Conservation (phyloP, 2,113 vertebrate genomes). For the Chloebia gouldiae region DNA sequence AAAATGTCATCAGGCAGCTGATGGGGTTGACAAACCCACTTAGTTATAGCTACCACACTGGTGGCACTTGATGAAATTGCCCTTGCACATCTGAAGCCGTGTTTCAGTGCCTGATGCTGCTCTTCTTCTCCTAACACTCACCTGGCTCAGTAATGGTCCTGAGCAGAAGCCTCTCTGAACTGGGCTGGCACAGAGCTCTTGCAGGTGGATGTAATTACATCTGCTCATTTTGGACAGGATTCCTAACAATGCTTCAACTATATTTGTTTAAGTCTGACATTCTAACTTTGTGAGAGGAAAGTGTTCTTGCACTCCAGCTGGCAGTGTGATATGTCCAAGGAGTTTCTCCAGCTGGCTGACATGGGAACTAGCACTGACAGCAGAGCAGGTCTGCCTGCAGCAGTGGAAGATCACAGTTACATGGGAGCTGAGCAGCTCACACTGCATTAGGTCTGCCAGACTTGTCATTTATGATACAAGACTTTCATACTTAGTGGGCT, state of each 20-base stretch:
- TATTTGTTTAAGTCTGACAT: background rate
- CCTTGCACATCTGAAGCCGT: background rate
- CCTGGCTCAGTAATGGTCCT: background rate
- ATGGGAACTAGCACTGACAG: background rate
- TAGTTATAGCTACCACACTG: background rate
- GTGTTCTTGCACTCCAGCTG: background rate
- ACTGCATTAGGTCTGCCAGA: background rate
- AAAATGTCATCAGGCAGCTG: background rate
- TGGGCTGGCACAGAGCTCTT: background rate
- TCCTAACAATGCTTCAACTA: background rate
- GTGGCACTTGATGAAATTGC: background rate
- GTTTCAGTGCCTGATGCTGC: background rate
- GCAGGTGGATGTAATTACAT: background rate
- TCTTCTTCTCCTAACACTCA: background rate
- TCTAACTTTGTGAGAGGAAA: background rate
- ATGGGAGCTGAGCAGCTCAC: background rate
- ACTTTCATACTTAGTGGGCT: background rate
- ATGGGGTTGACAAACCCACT: background rate
- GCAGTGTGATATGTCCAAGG: background rate
- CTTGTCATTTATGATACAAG: background rate
- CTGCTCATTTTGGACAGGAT: background rate
- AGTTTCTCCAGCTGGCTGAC: background rate
- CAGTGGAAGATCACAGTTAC: background rate
- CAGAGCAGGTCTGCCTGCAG: background rate
- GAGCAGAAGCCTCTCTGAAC: background rate